Conservation (phyloP, 2,797 vertebrate species). For the Hemibagrus guttatus region DNA sequence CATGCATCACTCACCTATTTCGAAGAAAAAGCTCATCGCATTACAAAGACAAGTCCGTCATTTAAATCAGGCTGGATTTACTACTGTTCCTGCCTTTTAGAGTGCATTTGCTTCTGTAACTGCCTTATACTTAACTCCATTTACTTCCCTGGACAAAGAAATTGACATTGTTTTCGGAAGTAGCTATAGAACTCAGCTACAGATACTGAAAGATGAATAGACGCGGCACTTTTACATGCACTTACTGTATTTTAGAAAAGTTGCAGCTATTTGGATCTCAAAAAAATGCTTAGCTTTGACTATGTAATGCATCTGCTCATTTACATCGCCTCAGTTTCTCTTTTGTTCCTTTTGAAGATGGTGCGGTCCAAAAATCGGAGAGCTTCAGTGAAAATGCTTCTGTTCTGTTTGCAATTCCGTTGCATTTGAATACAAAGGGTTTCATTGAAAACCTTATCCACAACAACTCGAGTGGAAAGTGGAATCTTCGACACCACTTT, state of each 20-base stretch:
- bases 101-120: background rate
- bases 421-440: background rate
- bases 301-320: background rate
- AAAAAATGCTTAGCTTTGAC: background rate
- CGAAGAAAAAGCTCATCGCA: background rate
- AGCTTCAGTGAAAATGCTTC: background rate
- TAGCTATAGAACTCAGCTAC: background rate
- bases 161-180: background rate
- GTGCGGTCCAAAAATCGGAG: background rate
- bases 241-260: background rate
- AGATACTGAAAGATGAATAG: background rate
- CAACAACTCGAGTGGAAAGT: background rate
- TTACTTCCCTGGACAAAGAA: background rate
- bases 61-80: constrained; percentile 5
- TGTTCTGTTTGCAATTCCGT: background rate
- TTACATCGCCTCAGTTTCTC: background rate
- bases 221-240: background rate
- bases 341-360: background rate
- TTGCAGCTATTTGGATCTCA: background rate
- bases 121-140: background rate
- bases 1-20: background rate
- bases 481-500: background rate
- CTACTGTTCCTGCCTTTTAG: background rate
- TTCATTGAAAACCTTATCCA: background rate
- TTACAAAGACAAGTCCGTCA: background rate